Evolutionary conservation across 1,140 invertebrate genomes (phyloP).

Genomic region (Pomacea maculata): DNA sequence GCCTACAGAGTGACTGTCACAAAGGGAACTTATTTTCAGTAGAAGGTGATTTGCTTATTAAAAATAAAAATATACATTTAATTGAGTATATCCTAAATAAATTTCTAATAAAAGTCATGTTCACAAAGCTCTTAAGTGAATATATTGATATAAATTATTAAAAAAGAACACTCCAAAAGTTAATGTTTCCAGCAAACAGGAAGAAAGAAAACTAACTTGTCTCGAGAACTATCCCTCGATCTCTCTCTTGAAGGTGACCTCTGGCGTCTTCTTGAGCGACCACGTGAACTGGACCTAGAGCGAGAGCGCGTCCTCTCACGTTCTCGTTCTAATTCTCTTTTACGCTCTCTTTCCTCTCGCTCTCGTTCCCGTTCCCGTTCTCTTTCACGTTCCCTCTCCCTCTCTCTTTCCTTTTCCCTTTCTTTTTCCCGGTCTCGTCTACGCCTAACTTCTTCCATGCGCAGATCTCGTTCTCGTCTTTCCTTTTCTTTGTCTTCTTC

Average conservation of each 20-base stretch:
- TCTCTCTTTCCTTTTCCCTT: constrained; percentile 44
- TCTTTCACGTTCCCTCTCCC: constrained; percentile 43
- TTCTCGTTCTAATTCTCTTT: constrained; percentile 20
- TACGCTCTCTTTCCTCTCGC: constrained; percentile 26
- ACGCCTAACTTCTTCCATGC: constrained; percentile 45
- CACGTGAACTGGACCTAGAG: constrained; percentile 51
- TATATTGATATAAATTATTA: no score
- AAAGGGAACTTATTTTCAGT: no score
- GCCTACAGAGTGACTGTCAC: background rate
- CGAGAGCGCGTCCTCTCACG: constrained; percentile 40
- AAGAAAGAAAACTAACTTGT: constrained; percentile 59
- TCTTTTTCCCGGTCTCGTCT: constrained; percentile 59
- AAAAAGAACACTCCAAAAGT: no score
- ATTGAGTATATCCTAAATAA: no score
- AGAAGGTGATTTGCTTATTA: no score
- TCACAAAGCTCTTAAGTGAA: no score
- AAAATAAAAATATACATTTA: no score
- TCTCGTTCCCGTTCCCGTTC: constrained; percentile 46
- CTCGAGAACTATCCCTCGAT: constrained; percentile 74
- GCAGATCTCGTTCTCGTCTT: constrained; percentile 41
- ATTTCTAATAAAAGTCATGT: no score
- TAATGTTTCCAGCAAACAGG: no score
- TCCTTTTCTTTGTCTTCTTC: constrained; percentile 50
- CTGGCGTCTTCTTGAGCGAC: constrained; percentile 39
- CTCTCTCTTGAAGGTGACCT: constrained; percentile 55